phyloP scores from a whole-genome alignment of 2,113 vertebrate species.

The Apodemus speciosus region DNA sequence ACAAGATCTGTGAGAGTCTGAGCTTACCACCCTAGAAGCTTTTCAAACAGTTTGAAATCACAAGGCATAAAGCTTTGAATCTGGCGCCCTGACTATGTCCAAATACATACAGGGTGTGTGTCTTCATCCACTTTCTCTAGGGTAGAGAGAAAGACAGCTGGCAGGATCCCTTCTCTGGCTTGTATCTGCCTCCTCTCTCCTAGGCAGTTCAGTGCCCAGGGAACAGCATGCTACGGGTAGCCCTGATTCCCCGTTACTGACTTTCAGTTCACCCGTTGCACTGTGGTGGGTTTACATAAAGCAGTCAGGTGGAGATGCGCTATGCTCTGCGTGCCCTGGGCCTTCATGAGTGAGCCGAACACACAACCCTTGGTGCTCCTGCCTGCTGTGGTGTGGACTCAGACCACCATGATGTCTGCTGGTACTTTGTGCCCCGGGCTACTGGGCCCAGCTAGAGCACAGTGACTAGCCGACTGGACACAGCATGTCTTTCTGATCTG shows the following conservation, averaged over 20 bases:
- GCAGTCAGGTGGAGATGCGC: neutral
- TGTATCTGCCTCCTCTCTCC: neutral
- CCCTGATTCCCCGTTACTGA: neutral
- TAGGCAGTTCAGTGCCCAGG: neutral
- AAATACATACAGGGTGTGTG: neutral
- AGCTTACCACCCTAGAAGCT: neutral
- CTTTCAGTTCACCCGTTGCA: rapidly evolving
- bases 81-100: neutral
- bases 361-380: neutral
- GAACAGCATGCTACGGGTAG: neutral
- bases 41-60: neutral
- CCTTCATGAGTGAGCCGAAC: neutral
- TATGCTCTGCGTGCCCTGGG: neutral
- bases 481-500: neutral
- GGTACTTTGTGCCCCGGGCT: neutral
- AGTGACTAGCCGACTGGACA: neutral
- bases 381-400: neutral
- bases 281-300: neutral
- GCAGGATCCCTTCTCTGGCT: neutral
- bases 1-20: neutral
- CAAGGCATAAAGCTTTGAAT: neutral
- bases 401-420: neutral
- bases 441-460: neutral
- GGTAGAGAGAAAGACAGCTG: neutral
- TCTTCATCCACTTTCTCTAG: neutral